These are phyloP conservation scores for Syncerus caffer DNA, from an alignment of 2,797 vertebrate species.

Conservation along the genomic window DNA sequence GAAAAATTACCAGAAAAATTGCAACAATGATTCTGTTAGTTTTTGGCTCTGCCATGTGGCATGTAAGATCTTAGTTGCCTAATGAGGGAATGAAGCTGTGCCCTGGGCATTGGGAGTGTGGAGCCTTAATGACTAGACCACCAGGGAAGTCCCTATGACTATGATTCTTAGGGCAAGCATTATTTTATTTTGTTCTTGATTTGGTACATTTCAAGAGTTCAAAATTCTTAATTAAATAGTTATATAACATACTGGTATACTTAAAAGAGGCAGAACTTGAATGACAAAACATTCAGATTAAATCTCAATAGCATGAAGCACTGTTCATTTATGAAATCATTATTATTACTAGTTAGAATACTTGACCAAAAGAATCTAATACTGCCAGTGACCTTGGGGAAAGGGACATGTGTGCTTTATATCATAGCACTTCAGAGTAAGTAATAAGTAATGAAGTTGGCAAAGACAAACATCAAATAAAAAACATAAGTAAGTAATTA, in stretches of 20 bases:
- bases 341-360: constrained; percentile 62
- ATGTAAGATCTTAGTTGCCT: not conserved
- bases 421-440: constrained; percentile 73
- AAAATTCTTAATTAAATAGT: not conserved
- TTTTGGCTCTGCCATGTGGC: not conserved
- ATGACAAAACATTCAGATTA: not conserved
- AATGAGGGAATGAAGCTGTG: not conserved
- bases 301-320: constrained; percentile 47
- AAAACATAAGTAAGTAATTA: constrained; percentile 83
- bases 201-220: constrained; percentile 20
- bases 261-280: constrained; percentile 69
- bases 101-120: not conserved
- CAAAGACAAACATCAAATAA: constrained; percentile 79
- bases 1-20: constrained; percentile 36
- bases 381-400: constrained; percentile 75
- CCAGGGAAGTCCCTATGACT: not conserved
- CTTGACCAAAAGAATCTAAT: constrained; percentile 65
- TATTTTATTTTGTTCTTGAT: constrained; percentile 71
- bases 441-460: constrained; percentile 76
- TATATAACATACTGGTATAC: constrained; percentile 61
- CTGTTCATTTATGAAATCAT: constrained; percentile 46
- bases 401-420: constrained; percentile 75
- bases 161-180: constrained; percentile 62
- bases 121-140: not conserved
- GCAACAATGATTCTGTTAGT: not conserved